Base-by-base conservation (phyloP, 2,113 vertebrate genomes). In the Phrynocephalus versicolor region DNA sequence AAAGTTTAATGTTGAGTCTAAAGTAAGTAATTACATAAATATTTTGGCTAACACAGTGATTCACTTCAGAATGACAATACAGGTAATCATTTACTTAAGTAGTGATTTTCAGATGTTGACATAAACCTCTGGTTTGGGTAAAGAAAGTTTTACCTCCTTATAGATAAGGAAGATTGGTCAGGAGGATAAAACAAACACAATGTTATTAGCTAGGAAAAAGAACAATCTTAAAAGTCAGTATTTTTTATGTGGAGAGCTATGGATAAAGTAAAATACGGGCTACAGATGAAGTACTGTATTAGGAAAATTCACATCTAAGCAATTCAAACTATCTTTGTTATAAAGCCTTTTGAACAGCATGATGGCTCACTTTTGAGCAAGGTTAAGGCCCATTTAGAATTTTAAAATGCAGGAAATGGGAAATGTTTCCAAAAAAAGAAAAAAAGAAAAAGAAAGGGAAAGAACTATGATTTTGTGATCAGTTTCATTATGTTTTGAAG, bases 401-500 rank as follows among this genome's bases (percentile, higher is more conserved):
- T 83, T 81, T 78, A 27, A 18, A 86, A 77, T 87, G 58, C 83
- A 91, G 92, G 90, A 92, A 95, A 93, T 85, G 81, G 88, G 91
- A n/a, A 75, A 85, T 80, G 65, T 85, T 90, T 86, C 89, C 57
- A 79, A 89, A 91, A 92, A 91, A 30, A 76, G 0, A 85, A 87
- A 85, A 84, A 16, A 70, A 83, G 18, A 81, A 82, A n/a, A 92
- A 91, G n/a, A 76, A 0, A 85, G 88, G 83, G 85, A 16, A 70
- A 83, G 18, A 81, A 82, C 82, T 39, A 69, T 85, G 33, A 78
- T 15, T 89, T 89, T 93, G 88, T 87, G 90, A 89, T 87, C 90
- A 82, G 55, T 94, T 93, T 93, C 90, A 83, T 89, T 91, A 92
- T 89, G 37, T 70, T 87, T 45, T 81, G 90, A 91, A 89, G 76